These are phyloP conservation scores for Cheilosia soror DNA, from an alignment of 2,888 invertebrate genomes.

Conservation along the genomic window DNA sequence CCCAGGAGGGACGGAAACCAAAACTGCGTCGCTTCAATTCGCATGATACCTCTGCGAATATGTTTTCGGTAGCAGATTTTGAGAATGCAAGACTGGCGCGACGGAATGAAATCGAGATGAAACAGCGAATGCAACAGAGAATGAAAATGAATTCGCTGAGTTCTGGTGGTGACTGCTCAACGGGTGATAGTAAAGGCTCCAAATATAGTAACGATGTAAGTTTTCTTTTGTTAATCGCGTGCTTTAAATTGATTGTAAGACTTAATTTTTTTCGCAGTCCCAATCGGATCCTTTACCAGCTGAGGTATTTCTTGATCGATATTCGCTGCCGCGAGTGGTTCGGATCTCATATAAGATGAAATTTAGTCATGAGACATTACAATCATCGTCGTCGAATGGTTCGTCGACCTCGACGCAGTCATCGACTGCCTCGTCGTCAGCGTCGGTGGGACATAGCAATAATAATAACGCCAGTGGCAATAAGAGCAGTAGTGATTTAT, in stretches of 20 bases:
- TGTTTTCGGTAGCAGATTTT: constrained; percentile 84
- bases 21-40: constrained; percentile 83
- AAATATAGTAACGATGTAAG: constrained; percentile 83
- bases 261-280: constrained; percentile 76
- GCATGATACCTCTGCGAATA: constrained; percentile 83
- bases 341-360: constrained; percentile 81
- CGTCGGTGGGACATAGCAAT: constrained; percentile 70
- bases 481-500: constrained; percentile 68
- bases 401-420: constrained; percentile 82
- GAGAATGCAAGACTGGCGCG: constrained; percentile 83
- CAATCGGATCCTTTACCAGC: constrained; percentile 82
- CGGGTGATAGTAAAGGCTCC: constrained; percentile 83
- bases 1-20: constrained; percentile 82
- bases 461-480: constrained; percentile 70
- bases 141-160: constrained; percentile 82
- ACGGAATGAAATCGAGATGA: constrained; percentile 83
- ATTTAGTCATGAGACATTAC: constrained; percentile 82
- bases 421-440: constrained; percentile 74
- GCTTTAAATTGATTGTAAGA: neutral
- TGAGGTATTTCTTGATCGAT: constrained; percentile 82
- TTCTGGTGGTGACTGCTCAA: constrained; percentile 82
- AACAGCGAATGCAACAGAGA: constrained; percentile 81
- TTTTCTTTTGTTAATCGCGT: constrained; percentile 11
- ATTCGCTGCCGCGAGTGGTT: constrained; percentile 82
- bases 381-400: constrained; percentile 83